Conservation (phyloP, 2,113 vertebrate species). For the Scytalopus superciliaris region DNA sequence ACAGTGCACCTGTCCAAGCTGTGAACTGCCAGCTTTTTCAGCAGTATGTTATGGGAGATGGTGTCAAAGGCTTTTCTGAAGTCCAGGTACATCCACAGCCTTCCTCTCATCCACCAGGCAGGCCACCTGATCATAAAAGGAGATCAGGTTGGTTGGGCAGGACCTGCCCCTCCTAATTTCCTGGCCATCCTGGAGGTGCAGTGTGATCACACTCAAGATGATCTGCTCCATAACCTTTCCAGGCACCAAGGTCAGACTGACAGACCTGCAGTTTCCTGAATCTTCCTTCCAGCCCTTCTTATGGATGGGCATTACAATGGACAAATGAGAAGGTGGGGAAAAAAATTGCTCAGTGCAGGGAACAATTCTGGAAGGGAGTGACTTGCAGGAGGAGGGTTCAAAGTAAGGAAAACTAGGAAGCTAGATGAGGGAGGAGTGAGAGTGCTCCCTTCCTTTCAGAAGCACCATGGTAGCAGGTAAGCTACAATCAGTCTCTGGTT, state of each 20-base stretch:
- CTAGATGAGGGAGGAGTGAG: not conserved
- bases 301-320: not conserved
- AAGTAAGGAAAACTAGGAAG: not conserved
- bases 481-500: not conserved
- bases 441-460: not conserved
- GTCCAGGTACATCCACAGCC: not conserved
- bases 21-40: not conserved
- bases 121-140: not conserved
- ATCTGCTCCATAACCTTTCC: not conserved
- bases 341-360: not conserved
- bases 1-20: not conserved
- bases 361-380: not conserved
- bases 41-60: not conserved
- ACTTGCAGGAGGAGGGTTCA: not conserved
- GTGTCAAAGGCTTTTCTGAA: not conserved
- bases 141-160: not conserved
- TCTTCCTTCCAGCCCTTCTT: not conserved
- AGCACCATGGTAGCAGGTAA: not conserved
- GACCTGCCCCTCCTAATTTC: not conserved
- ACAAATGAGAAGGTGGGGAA: fast-evolving
- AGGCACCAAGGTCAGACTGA: not conserved
- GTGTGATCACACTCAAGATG: not conserved
- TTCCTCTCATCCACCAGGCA: not conserved
- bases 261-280: not conserved
- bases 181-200: not conserved